Percentiles rank a stretch among this genome's conserved stretches.
phyloP scores from a whole-genome alignment of 2,113 vertebrate genomes.

The Hemiscyllium ocellatum region DNA sequence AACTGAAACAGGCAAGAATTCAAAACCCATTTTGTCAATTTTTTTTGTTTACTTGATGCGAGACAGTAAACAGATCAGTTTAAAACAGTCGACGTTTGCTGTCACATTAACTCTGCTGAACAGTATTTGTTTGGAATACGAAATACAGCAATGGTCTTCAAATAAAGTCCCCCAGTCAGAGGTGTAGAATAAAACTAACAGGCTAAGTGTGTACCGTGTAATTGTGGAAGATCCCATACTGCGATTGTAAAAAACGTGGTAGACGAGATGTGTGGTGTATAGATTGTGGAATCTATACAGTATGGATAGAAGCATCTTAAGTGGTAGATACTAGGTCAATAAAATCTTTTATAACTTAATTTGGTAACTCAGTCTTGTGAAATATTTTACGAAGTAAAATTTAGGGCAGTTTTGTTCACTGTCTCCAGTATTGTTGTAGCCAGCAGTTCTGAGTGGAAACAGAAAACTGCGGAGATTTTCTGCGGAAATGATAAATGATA shows the following conservation, averaged over 20 bases:
- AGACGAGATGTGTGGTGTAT: no score
- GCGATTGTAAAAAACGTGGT: no score
- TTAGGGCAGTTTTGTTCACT: background rate
- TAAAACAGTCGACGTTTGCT: background rate
- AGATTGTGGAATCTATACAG: background rate
- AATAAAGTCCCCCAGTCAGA: background rate
- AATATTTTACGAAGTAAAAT: background rate
- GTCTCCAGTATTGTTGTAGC: background rate
- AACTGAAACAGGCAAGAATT: background rate
- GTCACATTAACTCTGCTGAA: background rate
- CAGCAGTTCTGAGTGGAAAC: no score
- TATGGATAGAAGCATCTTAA: background rate
- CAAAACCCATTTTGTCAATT: background rate
- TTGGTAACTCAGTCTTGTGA: background rate
- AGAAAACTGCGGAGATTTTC: background rate
- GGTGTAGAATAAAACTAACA: background rate
- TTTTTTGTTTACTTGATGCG: background rate
- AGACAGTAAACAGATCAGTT: background rate
- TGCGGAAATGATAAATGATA: no score
- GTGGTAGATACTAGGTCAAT: background rate
- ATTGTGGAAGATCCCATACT: background rate
- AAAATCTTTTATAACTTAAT: background rate
- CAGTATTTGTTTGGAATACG: background rate
- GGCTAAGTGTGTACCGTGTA: background rate
- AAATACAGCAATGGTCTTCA: background rate